These are phyloP conservation scores for Corticium candelabrum DNA, from an alignment of 37 sponge, comb jelly and placozoan genomes.

Conservation along the genomic window DNA sequence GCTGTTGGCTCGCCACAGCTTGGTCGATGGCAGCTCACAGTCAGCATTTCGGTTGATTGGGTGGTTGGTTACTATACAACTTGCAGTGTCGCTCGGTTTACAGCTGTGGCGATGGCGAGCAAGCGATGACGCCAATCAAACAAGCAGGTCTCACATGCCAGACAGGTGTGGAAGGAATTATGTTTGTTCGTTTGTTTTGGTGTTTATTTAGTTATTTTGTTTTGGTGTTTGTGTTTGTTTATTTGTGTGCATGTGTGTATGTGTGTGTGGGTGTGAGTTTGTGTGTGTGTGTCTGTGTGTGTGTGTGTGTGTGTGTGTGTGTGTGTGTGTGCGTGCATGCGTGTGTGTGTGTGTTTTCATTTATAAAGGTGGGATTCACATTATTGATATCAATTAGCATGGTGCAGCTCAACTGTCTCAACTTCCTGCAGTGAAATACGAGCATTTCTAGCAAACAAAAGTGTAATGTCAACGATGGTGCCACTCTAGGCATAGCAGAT, in stretches of 20 bases:
- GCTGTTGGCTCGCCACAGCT: not conserved
- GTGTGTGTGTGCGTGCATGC: not conserved
- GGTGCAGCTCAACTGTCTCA: too few relatives aligned
- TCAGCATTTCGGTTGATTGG: not conserved
- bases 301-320: not conserved
- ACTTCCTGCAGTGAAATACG: too few relatives aligned
- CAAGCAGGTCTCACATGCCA: too few relatives aligned
- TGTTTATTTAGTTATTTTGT: too few relatives aligned
- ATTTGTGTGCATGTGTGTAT: conserved; percentile 13
- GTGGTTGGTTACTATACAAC: not conserved
- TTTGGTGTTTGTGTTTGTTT: conserved; percentile 10
- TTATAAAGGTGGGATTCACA: not conserved
- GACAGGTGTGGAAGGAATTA: too few relatives aligned
- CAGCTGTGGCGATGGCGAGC: not conserved
- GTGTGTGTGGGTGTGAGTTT: conserved; percentile 2
- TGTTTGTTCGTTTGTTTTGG: not conserved
- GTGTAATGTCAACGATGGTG: too few relatives aligned
- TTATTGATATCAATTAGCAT: not conserved
- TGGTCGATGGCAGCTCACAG: not conserved
- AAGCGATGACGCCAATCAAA: too few relatives aligned
- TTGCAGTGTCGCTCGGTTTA: not conserved
- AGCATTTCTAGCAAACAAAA: too few relatives aligned
- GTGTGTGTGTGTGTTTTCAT: not conserved
- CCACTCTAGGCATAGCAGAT: too few relatives aligned
- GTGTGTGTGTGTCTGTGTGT: not conserved